Conservation (phyloP, 2,888 invertebrate genomes). For the Philaethria dido region DNA sequence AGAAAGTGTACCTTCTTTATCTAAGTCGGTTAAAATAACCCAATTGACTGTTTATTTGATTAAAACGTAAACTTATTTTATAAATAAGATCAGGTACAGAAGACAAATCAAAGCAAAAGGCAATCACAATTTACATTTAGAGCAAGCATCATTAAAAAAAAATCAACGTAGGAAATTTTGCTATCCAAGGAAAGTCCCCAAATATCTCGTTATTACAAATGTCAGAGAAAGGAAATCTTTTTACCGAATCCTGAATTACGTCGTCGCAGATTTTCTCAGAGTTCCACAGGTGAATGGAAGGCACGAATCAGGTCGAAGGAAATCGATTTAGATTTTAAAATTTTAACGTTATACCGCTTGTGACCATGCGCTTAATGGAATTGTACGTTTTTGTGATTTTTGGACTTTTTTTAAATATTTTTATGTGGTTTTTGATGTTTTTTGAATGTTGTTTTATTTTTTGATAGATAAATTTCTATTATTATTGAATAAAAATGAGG, state of each 20-base stretch:
- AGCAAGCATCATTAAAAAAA: constrained; percentile 30
- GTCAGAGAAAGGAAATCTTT: constrained; percentile 41
- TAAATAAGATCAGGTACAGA: constrained; percentile 4
- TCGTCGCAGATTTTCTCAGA: constrained; percentile 40
- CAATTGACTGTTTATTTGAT: not conserved
- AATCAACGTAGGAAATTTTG: constrained; percentile 23
- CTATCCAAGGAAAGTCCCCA: constrained; percentile 33
- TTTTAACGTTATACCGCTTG: constrained; percentile 50
- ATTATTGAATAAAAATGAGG: no score
- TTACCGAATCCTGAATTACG: constrained; percentile 43
- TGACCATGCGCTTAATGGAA: constrained; percentile 49
- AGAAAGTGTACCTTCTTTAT: no score
- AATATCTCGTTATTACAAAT: constrained; percentile 44
- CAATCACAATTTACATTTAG: constrained; percentile 24
- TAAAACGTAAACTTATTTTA: not conserved
- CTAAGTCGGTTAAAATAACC: no score
- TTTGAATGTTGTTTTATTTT: not conserved
- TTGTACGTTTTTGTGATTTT: constrained; percentile 38
- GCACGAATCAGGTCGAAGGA: constrained; percentile 59
- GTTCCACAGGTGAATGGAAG: constrained; percentile 52
- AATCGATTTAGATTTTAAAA: constrained; percentile 60
- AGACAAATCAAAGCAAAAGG: constrained; percentile 20
- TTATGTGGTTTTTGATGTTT: not conserved
- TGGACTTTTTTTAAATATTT: not conserved
- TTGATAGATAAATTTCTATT: no score